phyloP scores from a whole-genome alignment of 2,113 vertebrate genomes.

The Nerophis ophidion region DNA sequence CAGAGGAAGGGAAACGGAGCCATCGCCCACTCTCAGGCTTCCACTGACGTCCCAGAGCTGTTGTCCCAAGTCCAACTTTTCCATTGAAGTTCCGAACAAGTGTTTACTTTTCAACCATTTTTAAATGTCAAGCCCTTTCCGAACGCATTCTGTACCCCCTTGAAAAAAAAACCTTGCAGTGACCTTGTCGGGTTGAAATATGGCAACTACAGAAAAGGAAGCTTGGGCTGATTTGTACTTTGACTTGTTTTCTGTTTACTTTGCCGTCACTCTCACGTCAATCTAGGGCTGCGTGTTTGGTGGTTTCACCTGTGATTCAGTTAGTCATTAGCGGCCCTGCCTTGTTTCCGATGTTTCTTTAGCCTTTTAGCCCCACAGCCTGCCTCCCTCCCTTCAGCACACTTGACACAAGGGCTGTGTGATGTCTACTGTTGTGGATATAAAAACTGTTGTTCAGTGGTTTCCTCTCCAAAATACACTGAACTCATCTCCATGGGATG shows the following conservation, averaged over 20 bases:
- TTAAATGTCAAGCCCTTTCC: constrained; percentile 20
- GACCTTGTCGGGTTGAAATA: constrained; percentile 8
- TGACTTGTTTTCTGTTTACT: background rate
- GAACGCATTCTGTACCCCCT: constrained; percentile 9
- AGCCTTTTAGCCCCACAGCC: background rate
- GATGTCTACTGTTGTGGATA: constrained; percentile 47
- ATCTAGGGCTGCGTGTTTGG: background rate
- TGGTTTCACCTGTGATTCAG: background rate
- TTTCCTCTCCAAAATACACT: constrained; percentile 55
- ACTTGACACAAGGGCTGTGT: constrained; percentile 28
- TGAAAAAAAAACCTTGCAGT: background rate
- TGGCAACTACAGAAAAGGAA: background rate
- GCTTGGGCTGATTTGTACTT: background rate
- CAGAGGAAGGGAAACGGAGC: constrained; percentile 55
- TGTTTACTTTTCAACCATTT: constrained; percentile 19
- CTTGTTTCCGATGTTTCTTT: background rate
- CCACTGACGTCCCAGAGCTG: constrained; percentile 34
- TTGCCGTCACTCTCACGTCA: background rate
- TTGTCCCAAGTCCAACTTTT: constrained; percentile 37
- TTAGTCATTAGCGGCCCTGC: background rate
- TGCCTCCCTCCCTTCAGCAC: constrained; percentile 11
- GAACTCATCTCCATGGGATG: constrained; percentile 53
- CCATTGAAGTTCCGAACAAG: constrained; percentile 26
- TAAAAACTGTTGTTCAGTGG: constrained; percentile 40
- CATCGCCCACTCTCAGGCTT: constrained; percentile 54